phyloP scores from a whole-genome alignment of 2,888 invertebrate genomes.

The Peribatodes rhomboidaria region DNA sequence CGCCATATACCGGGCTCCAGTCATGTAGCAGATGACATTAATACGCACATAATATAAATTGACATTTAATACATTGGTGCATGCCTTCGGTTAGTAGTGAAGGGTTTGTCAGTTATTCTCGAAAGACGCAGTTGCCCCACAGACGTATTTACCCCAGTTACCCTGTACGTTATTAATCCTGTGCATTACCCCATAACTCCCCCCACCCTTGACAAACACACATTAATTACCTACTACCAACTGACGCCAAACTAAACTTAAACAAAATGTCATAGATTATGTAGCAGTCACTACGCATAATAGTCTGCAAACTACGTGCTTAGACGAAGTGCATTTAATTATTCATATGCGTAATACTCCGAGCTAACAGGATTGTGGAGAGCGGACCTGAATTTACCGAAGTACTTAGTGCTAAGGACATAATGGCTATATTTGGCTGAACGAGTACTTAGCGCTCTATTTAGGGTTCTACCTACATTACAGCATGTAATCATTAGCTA shows the following conservation, averaged over 20 bases:
- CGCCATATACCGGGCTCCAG: too few species aligned
- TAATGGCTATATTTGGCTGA: not conserved
- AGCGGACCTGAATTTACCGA: not conserved
- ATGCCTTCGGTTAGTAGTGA: too few species aligned
- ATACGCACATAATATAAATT: too few species aligned
- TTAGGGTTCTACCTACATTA: not conserved
- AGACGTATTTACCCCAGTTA: too few species aligned
- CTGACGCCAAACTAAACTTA: constrained; percentile 35
- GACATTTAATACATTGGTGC: too few species aligned
- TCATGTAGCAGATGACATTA: too few species aligned
- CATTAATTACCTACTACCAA: constrained; percentile 31
- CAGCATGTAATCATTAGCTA: too few species aligned
- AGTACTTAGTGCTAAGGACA: not conserved
- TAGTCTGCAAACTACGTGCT: constrained; percentile 36
- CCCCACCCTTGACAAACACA: constrained; percentile 32
- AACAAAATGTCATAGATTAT: constrained; percentile 29
- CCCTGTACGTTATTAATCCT: not conserved
- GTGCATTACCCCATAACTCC: not conserved
- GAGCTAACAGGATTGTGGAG: constrained; percentile 17
- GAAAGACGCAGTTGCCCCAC: too few species aligned
- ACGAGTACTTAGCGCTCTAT: not conserved
- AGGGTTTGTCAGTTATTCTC: too few species aligned
- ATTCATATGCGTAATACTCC: constrained; percentile 42
- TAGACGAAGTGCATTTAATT: constrained; percentile 40
- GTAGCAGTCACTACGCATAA: not conserved